Conservation (phyloP, 2,113 vertebrate genomes). For the Bos indicus region DNA sequence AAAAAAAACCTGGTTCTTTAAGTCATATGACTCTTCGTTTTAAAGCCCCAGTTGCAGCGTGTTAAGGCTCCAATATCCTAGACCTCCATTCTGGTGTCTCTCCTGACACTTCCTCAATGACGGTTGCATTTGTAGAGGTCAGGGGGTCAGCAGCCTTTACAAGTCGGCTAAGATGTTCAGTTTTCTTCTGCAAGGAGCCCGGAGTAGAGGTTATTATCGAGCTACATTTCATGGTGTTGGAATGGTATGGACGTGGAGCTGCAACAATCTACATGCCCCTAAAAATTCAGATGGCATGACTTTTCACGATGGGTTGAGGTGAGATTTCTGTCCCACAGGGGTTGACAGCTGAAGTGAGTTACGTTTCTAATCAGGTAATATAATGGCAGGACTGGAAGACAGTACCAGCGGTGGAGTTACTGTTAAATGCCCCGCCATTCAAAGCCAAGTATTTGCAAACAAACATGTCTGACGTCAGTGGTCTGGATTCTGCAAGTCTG, state of each 20-base stretch:
- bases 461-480: not conserved
- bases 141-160: not conserved
- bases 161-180: not conserved
- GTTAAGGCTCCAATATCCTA: not conserved
- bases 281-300: not conserved
- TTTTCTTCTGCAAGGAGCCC: not conserved
- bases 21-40: slow-evolving; percentile 24
- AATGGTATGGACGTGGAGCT: not conserved
- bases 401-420: not conserved
- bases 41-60: not conserved
- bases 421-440: not conserved
- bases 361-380: not conserved
- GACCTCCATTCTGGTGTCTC: not conserved
- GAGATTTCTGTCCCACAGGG: not conserved
- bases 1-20: slow-evolving; percentile 15
- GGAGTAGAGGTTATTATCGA: not conserved
- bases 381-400: not conserved
- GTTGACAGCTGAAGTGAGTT: not conserved
- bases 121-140: not conserved
- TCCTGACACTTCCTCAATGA: not conserved
- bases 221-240: not conserved
- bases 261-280: not conserved
- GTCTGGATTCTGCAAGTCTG: not conserved
- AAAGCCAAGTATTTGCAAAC: slow-evolving; percentile 17
- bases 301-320: not conserved